A percentile compares a stretch with the other conserved stretches of the same genome.
phyloP scores from a whole-genome alignment of 1,140 invertebrate genomes.

The Ooceraea biroi region DNA sequence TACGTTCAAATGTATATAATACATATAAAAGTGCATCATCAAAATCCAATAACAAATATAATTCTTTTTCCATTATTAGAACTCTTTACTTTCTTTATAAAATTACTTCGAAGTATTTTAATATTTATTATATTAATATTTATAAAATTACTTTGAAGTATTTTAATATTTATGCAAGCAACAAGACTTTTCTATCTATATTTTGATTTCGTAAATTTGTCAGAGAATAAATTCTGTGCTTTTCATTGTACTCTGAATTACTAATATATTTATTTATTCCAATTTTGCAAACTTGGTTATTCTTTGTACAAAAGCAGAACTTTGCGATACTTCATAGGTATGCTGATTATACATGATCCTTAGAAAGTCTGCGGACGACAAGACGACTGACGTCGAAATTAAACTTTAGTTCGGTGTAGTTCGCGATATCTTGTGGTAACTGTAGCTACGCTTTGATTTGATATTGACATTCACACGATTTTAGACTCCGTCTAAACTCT shows the following conservation, averaged over 20 bases:
- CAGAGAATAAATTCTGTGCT: background rate
- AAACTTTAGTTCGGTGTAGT: slow-evolving; percentile 36
- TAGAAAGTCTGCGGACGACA: slow-evolving; percentile 36
- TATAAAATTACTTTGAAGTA: background rate
- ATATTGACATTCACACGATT: slow-evolving; percentile 36
- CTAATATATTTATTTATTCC: background rate
- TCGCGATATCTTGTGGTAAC: slow-evolving; percentile 34
- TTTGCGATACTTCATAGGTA: background rate
- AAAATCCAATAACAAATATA: background rate
- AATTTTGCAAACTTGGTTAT: background rate
- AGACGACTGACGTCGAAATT: slow-evolving; percentile 50
- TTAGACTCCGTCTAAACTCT: background rate
- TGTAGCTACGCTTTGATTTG: slow-evolving; percentile 20
- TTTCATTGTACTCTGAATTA: background rate
- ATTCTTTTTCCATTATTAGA: background rate
- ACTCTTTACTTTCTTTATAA: too few species aligned
- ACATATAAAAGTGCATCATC: background rate
- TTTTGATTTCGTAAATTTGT: background rate
- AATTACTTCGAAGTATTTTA: background rate
- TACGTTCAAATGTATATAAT: background rate
- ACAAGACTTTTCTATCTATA: background rate
- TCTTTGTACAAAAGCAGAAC: background rate
- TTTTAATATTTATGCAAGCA: background rate
- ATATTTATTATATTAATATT: too few species aligned
- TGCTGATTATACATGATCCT: slow-evolving; percentile 2